phyloP scores from a whole-genome alignment of 2,888 invertebrate species.

The Lymantria monacha region DNA sequence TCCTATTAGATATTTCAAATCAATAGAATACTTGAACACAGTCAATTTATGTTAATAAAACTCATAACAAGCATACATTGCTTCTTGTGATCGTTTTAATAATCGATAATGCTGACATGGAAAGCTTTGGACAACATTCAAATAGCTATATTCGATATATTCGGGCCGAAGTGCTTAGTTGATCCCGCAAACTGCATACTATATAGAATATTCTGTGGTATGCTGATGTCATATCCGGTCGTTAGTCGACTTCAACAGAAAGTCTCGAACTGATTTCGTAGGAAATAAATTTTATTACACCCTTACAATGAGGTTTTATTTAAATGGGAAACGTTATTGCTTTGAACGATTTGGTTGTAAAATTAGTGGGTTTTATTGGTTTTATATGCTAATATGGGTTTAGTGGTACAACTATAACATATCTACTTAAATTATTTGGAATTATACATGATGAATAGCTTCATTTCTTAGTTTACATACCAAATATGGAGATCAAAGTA shows the following conservation, averaged over 20 bases:
- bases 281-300: constrained; percentile 24
- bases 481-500: no score
- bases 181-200: constrained; percentile 44
- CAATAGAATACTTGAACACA: neutral
- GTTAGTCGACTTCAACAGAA: constrained; percentile 17
- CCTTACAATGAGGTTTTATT: constrained; percentile 19
- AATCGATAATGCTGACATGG: constrained; percentile 34
- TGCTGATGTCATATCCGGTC: constrained; percentile 33
- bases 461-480: no score
- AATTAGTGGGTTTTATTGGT: constrained; percentile 11
- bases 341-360: constrained; percentile 20
- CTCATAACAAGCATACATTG: constrained; percentile 31
- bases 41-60: neutral
- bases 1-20: neutral
- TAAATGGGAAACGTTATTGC: constrained; percentile 19
- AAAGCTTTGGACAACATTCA: constrained; percentile 47
- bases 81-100: constrained; percentile 36
- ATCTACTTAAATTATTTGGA: neutral
- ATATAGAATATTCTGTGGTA: constrained; percentile 32
- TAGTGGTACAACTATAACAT: neutral
- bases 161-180: constrained; percentile 40
- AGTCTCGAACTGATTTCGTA: constrained; percentile 17
- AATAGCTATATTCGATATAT: constrained; percentile 43
- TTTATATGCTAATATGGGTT: neutral
- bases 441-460: no score